A percentile compares a stretch with the other conserved stretches of the same genome.
Evolutionary conservation across 2,888 invertebrate genomes (phyloP).

Genomic region (Napeogenes inachia): DNA sequence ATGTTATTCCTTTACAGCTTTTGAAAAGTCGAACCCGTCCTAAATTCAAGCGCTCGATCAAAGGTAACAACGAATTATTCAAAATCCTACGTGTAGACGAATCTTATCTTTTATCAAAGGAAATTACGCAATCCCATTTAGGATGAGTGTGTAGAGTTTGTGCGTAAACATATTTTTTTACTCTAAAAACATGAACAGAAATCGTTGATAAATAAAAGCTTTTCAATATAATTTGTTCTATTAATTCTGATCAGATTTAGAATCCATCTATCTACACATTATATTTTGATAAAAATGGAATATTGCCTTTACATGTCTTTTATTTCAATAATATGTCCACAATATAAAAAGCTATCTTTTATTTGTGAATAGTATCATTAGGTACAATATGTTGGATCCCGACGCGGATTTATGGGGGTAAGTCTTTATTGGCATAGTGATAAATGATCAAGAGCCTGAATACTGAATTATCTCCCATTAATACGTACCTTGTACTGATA

Average conservation of each 20-base stretch:
- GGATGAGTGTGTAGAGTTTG: constrained; percentile 33
- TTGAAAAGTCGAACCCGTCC: constrained; percentile 7
- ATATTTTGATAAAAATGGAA: neutral
- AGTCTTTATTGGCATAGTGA: constrained; percentile 59
- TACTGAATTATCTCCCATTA: neutral
- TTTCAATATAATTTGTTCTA: neutral
- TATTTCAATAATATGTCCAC: neutral
- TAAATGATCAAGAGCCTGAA: constrained; percentile 49
- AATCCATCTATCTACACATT: too few species aligned
- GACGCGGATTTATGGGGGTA: constrained; percentile 52
- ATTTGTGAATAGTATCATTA: constrained; percentile 58
- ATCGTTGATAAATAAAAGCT: neutral
- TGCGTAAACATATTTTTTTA: constrained; percentile 10
- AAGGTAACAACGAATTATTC: constrained; percentile 8
- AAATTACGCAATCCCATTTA: constrained; percentile 10
- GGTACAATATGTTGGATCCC: constrained; percentile 44
- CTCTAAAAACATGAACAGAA: neutral
- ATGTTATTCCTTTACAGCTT: constrained; percentile 2
- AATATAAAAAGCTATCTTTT: constrained; percentile 44
- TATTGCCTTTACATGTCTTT: neutral
- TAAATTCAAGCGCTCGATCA: constrained; percentile 6
- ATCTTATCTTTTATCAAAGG: constrained; percentile 9
- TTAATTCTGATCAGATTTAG: too few species aligned
- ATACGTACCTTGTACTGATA: neutral
- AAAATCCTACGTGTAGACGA: constrained; percentile 5